Evolutionary conservation across 2,113 vertebrate genomes (phyloP).

Genomic region (Gallinago paraguaiae): DNA sequence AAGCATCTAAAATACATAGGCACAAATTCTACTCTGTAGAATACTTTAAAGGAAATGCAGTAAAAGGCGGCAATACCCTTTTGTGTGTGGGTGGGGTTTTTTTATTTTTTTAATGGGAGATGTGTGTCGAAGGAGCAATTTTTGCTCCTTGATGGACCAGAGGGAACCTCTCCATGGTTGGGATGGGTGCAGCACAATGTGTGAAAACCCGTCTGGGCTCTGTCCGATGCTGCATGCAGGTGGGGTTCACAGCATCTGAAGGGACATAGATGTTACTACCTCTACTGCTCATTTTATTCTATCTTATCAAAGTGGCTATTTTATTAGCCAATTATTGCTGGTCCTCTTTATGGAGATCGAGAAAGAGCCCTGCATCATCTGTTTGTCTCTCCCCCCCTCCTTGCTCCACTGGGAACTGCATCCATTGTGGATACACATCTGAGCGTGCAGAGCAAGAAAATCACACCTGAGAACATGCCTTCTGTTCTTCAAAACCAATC

Average conservation of each 20-base stretch:
- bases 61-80: neutral
- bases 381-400: neutral
- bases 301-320: neutral
- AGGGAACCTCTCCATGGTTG: neutral
- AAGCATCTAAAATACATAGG: neutral
- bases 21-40: neutral
- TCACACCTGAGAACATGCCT: neutral
- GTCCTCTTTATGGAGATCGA: neutral
- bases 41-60: neutral
- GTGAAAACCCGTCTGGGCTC: neutral
- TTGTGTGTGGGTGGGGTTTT: no score
- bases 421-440: neutral
- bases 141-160: neutral
- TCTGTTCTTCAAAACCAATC: neutral
- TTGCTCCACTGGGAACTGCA: neutral
- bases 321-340: neutral
- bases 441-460: neutral
- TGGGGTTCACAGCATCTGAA: neutral
- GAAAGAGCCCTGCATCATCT: neutral
- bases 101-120: neutral
- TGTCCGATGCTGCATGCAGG: accelerated
- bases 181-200: neutral
- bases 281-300: neutral
- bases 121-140: neutral
- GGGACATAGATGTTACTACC: neutral